These are phyloP conservation scores for Agapornis roseicollis DNA, from an alignment of 2,113 vertebrate genomes.

Conservation along the genomic window DNA sequence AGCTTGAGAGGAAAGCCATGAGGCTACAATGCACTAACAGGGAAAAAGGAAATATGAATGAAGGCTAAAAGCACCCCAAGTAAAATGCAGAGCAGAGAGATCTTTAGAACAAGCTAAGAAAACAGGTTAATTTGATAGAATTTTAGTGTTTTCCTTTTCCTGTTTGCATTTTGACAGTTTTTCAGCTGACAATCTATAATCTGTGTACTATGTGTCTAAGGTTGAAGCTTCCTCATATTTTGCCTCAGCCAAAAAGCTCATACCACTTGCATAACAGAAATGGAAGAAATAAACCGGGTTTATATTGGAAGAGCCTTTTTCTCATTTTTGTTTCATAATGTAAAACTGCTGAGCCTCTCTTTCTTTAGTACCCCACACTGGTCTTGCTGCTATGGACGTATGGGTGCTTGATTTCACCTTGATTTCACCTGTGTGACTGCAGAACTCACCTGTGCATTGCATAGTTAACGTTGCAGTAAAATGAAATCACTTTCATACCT, in stretches of 20 bases:
- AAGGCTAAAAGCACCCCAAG: background rate
- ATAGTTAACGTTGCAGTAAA: background rate
- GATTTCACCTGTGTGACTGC: background rate
- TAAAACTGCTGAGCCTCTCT: background rate
- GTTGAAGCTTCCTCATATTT: background rate
- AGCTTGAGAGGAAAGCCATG: background rate
- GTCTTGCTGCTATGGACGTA: rapidly evolving
- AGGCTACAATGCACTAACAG: background rate
- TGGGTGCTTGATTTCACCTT: background rate
- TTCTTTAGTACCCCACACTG: background rate
- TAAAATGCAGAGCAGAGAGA: background rate
- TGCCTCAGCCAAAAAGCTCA: background rate
- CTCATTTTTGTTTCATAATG: background rate
- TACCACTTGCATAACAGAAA: background rate
- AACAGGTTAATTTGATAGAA: background rate
- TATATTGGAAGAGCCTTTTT: background rate
- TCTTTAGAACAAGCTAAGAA: background rate
- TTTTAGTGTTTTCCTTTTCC: background rate
- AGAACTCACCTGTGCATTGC: background rate
- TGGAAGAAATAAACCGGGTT: background rate
- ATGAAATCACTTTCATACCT: background rate
- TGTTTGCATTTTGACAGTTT: background rate
- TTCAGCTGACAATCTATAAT: background rate
- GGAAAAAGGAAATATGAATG: background rate
- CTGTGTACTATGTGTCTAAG: background rate